Base-by-base conservation (phyloP, 1,140 invertebrate genomes). In the Phocides pigmalion region DNA sequence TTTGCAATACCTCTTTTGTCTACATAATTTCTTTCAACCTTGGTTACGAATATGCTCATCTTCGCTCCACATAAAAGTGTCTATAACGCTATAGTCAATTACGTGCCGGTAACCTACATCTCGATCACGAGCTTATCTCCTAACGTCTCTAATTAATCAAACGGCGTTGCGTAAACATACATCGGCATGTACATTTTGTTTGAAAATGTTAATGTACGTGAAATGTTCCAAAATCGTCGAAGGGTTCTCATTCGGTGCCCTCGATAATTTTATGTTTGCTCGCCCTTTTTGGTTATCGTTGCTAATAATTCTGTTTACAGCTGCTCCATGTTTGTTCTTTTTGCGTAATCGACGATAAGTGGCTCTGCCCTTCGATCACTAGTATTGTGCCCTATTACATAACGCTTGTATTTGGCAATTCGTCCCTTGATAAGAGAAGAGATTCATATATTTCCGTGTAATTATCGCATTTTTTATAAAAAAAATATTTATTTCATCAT, bases 231-330 rank as follows among this genome's bases (percentile, higher is more conserved):
- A 51, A 68, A 71, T 68, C 66, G 66, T 77, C 70, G 68, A 73
- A 72, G 72, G 68, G 72, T 68, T 64, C 35, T 15, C 28, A 1
- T 15, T 12, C 4, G n/a, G 25, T 66, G 68, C 46, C 68, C 72
- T 59, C 71, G 51, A 62, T 64, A 44, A 39, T 25, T 39, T 49
- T 64, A n/a, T 64, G 64, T 42, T 62, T 54, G 19, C 41, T 64
- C 51, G 28, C 59, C 67, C 63, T 71, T 68, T n/a, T 73, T 69
- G 68, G 72, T 69, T 72, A 72, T 66, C 51, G 54, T 72, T 72
- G 75, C 79, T 82, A 82, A 82, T 64, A 49, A 64, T 74, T 76
- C 71, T 80, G 79, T 81, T 81, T 82, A 76, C 71, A 42, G 35
- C 53, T 75, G 28, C 53, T 64, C 46, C 41, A 59, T 56, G 14